Evolutionary conservation across 92 coral and sea anemone genomes (phyloP), one percentile per base, ranked within the genome.

Genomic region (Pocillopora grandis): DNA sequence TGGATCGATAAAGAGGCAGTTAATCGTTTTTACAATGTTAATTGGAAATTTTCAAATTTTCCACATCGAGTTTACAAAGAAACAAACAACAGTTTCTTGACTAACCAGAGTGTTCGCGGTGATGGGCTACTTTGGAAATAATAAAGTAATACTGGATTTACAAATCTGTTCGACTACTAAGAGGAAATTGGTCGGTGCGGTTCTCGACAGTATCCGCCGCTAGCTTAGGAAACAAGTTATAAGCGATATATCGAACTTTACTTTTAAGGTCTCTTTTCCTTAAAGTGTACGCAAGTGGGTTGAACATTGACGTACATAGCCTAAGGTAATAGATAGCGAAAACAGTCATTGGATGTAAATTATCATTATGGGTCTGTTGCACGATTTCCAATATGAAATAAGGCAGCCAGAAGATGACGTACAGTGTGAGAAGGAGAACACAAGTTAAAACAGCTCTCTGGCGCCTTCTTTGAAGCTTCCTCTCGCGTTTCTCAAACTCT

Each of bases 391-490:
- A 61, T 14, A 67, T 69, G 56, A 84, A 84, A 21, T 76, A 76
- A 0, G 88, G 88, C 70, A 67, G 63, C 88, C 88, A 84, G 71
- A 76, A 77, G 17, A 84, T 60, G 15, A 84, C 70, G 82, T 76
- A 84, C 6, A 84, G 76, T 17, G 68, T n/a, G 0, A 84, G 77
- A n/a, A 84, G 59, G 48, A 84, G n/a, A 58, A 84, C 79, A 58
- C 88, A 84, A 8, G 88, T 84, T 61, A 76, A 9, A 13, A 84
- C 88, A 2, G 88, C 88, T 20, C 82, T 15, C 59, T 76, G 66
- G 69, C 77, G 81, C n/a, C 83, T 75, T 57, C 48, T 59, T 42
- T 76, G 81, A 36, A 84, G 80, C 58, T 57, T 66, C 18, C 58
- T 71, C 37, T 77, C 82, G 14, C 62, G 83, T 33, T 84, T 84